Evolutionary conservation across 2,888 invertebrate species (phyloP), one percentile per base, ranked within the genome.

Genomic region (Thereva nobilitata): DNA sequence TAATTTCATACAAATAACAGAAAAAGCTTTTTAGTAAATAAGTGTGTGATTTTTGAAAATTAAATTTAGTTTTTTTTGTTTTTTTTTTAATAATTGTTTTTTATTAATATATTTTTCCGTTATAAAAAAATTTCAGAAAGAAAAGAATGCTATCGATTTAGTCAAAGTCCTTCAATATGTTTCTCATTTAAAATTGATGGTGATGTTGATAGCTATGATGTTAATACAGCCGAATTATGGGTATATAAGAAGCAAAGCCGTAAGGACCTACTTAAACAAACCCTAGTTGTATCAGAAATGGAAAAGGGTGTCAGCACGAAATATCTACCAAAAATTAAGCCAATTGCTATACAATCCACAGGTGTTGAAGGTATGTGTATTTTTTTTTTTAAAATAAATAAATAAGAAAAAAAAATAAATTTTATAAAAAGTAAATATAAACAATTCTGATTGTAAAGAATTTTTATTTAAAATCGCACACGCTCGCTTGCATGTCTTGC

Each of bases 211-310:
- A 86, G 87, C 0, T 87, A 88, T 53, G 90, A 89, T 75, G 89
- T 92, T 6, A 89, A 87, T 47, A 87, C 87, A 1, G 92, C 92
- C 0, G 90, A 92, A 72, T 82, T 93, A 37, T 92, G 92, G 92
- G 87, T 92, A 66, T 90, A 90, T 78, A 92, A 91, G 81, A 65
- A 56, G n/a, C 40, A 41, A n/a, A 65, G 54, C 38, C 65, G 67
- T 3, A 64, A 67, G 2, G 71, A 70, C 5, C 73, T 77, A 47
- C 56, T 64, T 50, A 67, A 89, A 75, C 90, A 91, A 75, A 90
- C 89, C 0, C 89, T 91, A 75, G 87, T 90, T 35, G 86, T 92
- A 55, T 89, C 90, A 0, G 92, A 92, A 77, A 87, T 91, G 9
- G 89, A 90, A 6, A 89, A 90, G 88, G 90, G 90, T 87, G 87